Evolutionary conservation across 2,797 vertebrate genomes (phyloP).

Genomic region (Aphelocoma californica): DNA sequence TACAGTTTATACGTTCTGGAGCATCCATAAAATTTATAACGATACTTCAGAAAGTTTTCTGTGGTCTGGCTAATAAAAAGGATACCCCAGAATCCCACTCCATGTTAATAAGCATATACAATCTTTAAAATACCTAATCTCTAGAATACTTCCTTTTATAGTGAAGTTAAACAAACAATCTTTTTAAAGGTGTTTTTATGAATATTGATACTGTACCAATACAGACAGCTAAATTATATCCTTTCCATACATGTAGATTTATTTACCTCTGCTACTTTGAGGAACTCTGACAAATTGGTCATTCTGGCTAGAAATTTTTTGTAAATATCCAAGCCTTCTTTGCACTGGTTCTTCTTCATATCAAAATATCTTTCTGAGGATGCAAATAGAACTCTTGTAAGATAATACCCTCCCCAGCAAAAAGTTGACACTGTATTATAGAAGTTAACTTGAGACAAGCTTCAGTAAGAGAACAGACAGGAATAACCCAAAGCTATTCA

Average conservation of each 20-base stretch:
- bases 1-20: background rate
- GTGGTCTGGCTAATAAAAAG: background rate
- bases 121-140: background rate
- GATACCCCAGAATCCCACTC: background rate
- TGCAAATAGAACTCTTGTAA: slow-evolving; percentile 42
- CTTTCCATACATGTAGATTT: background rate
- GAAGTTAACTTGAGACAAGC: background rate
- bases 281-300: slow-evolving; percentile 91
- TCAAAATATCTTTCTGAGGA: slow-evolving; percentile 92
- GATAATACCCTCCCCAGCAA: background rate
- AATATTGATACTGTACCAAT: slow-evolving; percentile 40
- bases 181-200: background rate
- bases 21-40: background rate
- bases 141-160: background rate
- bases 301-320: slow-evolving; percentile 93
- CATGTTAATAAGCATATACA: background rate
- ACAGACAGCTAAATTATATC: slow-evolving; percentile 25
- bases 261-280: slow-evolving; percentile 95
- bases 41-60: background rate
- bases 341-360: slow-evolving; percentile 96
- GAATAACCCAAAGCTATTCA: background rate
- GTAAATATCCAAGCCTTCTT: slow-evolving; percentile 95
- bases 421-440: background rate
- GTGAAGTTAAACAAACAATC: background rate
- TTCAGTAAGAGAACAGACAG: background rate